phyloP scores from a whole-genome alignment of 2,797 vertebrate genomes.

The Enteromius mattozi region DNA sequence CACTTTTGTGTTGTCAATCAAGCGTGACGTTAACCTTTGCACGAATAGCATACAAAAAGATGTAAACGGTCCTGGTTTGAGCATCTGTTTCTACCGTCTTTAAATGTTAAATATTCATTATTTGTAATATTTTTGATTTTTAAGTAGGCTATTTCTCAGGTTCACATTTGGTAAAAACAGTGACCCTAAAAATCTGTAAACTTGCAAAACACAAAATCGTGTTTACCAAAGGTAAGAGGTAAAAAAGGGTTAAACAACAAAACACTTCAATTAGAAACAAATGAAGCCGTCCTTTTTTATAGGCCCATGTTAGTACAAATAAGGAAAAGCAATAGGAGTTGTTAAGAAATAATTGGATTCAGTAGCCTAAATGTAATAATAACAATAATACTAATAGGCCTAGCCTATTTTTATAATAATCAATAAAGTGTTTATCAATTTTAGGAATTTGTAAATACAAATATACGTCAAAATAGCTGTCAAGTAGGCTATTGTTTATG shows the following conservation, averaged over 20 bases:
- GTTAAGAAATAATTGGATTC: background rate
- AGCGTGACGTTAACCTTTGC: slow-evolving; percentile 56
- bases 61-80: background rate
- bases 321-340: background rate
- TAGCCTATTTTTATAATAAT: background rate
- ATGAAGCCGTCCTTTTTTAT: too few relatives aligned
- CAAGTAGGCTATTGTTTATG: too few relatives aligned
- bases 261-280: background rate
- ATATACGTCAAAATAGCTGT: too few relatives aligned
- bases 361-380: background rate
- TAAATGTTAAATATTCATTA: background rate
- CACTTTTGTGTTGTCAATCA: slow-evolving; percentile 69
- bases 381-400: background rate
- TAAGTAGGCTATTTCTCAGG: background rate
- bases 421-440: background rate
- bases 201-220: background rate
- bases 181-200: background rate
- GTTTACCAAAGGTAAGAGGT: background rate
- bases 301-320: background rate
- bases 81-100: background rate
- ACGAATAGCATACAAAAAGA: slow-evolving; percentile 32
- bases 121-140: too few relatives aligned
- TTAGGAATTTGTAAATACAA: background rate
- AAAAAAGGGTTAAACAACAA: background rate
- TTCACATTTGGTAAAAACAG: background rate